phyloP scores from a whole-genome alignment of 2,888 invertebrate genomes.

The Ecdyonurus torrentis region DNA sequence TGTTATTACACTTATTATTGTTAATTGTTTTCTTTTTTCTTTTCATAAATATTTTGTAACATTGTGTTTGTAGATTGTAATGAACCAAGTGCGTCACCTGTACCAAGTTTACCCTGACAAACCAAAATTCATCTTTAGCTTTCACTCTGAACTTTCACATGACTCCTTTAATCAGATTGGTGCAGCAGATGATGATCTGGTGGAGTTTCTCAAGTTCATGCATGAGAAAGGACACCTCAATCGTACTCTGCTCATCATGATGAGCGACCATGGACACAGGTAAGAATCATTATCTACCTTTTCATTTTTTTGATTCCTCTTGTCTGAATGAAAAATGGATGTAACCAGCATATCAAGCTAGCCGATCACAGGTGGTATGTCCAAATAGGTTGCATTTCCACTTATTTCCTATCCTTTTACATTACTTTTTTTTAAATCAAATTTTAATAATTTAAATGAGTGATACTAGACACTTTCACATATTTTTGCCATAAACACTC shows the following conservation, averaged over 20 bases:
- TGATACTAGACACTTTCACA: no score
- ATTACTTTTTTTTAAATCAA: neutral
- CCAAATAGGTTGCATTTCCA: no score
- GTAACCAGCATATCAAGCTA: no score
- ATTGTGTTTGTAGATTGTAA: slow-evolving; percentile 26
- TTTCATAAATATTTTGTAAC: slow-evolving; percentile 1
- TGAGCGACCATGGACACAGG: slow-evolving; percentile 90
- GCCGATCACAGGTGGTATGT: no score
- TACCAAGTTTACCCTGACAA: slow-evolving; percentile 42
- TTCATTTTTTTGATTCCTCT: no score
- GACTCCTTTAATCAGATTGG: slow-evolving; percentile 66
- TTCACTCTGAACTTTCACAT: slow-evolving; percentile 79
- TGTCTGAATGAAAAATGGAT: no score
- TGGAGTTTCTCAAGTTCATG: slow-evolving; percentile 37
- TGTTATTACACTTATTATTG: no score
- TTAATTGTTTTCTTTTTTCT: neutral
- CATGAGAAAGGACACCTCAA: slow-evolving; percentile 47
- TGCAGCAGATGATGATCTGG: slow-evolving; percentile 55
- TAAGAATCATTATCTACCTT: no score
- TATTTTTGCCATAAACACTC: no score
- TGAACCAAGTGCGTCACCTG: slow-evolving; percentile 34
- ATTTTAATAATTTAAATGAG: no score
- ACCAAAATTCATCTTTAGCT: slow-evolving; percentile 71
- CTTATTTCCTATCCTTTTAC: no score
- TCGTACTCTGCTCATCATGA: slow-evolving; percentile 66